phyloP scores from a whole-genome alignment of 2,113 vertebrate genomes.

The Siniperca knerii region DNA sequence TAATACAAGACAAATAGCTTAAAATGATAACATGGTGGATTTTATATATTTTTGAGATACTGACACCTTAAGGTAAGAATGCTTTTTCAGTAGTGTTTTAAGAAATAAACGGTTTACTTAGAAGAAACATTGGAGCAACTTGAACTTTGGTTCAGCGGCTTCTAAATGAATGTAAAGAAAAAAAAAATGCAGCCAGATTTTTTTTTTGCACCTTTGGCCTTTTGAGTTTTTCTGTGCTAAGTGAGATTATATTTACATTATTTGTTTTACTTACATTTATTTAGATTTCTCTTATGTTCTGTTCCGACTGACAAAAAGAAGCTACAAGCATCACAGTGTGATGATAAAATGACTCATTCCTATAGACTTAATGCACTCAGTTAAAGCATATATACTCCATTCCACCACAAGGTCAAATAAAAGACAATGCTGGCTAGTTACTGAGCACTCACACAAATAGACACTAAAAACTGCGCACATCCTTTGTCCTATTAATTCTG shows the following conservation, averaged over 20 bases:
- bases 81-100: neutral
- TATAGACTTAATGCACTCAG: constrained; percentile 38
- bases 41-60: neutral
- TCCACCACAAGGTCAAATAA: constrained; percentile 68
- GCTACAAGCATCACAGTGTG: neutral
- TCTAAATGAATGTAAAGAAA: neutral
- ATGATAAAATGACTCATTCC: constrained; percentile 32
- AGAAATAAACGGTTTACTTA: neutral
- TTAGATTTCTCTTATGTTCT: neutral
- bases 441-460: constrained; percentile 65
- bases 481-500: constrained; percentile 77
- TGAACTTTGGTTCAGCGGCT: neutral
- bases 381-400: constrained; percentile 18
- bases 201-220: neutral
- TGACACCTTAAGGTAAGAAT: neutral
- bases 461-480: constrained; percentile 51
- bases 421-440: constrained; percentile 63
- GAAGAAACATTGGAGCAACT: neutral
- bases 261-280: constrained; percentile 1
- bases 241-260: neutral
- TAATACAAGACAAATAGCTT: neutral
- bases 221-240: neutral
- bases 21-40: neutral
- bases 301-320: constrained; percentile 16
- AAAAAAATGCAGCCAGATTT: neutral